Evolutionary conservation across 2,888 invertebrate species (phyloP), one percentile per base, ranked within the genome.

Genomic region (Microctonus aethiopoides): DNA sequence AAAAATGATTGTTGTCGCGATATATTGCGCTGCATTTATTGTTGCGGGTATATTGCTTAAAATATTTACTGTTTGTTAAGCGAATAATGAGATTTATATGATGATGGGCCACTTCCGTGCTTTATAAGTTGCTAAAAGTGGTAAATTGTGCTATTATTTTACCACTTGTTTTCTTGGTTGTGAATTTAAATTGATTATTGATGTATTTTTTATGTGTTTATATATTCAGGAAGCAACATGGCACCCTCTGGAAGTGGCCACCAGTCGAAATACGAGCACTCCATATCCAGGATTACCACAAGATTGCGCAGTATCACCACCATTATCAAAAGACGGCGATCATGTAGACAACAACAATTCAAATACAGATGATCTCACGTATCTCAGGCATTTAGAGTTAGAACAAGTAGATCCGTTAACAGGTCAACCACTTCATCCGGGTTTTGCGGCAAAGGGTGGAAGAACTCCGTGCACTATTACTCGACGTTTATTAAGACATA

Each of bases 401-500:
- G 95, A 95, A 86, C 94, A 94, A 0, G 88, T 91, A 9, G 92
- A 92, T 77, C 91, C 90, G 1, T 87, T 89, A 6, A 93, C 93
- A 72, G 84, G 86, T 3, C 68, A 84, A 66, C 84, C 84, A 3
- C 56, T 85, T 26, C 82, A 85, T 73, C 83, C 91, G 88, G 46
- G 89, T 86, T 73, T 89, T 84, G 80, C 89, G 82, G 73, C 89
- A 83, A 87, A 89, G 73, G 89, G 90, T 73, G 95, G 95, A 10
- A 89, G 94, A 69, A 95, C 95, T 1, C 95, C 95, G 0, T 95
- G 95, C 82, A 95, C 95, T 16, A 91, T 92, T 72, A 94, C 95
- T 56, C 93, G 93, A 82, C 89, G 89, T 86, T 89, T 88, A 67
- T 78, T 83, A 56, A 82, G 87, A 72, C 85, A 81, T 51, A 76